These are phyloP conservation scores for Aphaenogaster rudis DNA, from an alignment of 1,140 invertebrate genomes.

Conservation along the genomic window DNA sequence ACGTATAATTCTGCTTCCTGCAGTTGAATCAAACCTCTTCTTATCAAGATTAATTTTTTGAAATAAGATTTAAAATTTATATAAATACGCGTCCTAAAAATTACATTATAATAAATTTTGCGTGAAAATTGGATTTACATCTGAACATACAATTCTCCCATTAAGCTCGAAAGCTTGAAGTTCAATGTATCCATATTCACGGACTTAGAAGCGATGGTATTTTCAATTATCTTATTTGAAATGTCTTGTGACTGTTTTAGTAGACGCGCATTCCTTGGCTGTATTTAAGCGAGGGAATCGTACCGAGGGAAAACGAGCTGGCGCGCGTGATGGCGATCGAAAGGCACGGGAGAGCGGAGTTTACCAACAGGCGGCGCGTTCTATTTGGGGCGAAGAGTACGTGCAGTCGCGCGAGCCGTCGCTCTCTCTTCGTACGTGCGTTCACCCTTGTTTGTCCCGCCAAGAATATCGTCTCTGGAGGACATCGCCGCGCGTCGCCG, in stretches of 20 bases:
- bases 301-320: conserved; percentile 6
- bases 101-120: background rate
- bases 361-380: conserved; percentile 75
- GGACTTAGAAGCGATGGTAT: background rate
- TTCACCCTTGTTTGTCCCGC: conserved; percentile 80
- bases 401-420: conserved; percentile 57
- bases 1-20: background rate
- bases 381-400: conserved; percentile 76
- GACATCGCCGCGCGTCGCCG: conserved; percentile 61
- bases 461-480: conserved; percentile 77
- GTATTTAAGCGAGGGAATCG: conserved; percentile 14
- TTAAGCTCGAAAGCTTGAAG: background rate
- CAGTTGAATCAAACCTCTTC: background rate
- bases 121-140: background rate
- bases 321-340: conserved; percentile 28
- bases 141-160: background rate
- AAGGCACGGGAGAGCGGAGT: conserved; percentile 57
- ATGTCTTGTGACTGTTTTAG: background rate
- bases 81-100: background rate
- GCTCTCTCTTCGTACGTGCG: conserved; percentile 72
- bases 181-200: background rate
- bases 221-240: conserved; percentile 1
- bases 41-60: background rate
- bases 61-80: background rate
- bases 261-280: conserved; percentile 3